Evolutionary conservation across 2,888 invertebrate genomes (phyloP).

Genomic region (Calameuta pallipes): DNA sequence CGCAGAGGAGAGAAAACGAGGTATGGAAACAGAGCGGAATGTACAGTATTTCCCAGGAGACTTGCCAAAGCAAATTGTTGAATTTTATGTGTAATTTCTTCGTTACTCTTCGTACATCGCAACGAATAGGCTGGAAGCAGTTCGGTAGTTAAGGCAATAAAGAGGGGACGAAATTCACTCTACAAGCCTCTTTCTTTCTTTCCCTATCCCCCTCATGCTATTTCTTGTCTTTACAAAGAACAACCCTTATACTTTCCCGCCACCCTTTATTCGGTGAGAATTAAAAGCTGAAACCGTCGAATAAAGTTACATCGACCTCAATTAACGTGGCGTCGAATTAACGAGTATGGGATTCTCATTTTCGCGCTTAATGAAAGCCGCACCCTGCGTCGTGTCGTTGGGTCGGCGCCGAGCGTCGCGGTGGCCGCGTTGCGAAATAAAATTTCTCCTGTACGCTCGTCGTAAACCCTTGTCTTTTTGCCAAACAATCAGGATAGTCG

Average conservation of each 20-base stretch:
- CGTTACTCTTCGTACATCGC: neutral
- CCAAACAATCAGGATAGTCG: neutral
- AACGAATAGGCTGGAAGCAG: neutral
- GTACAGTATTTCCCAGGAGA: neutral
- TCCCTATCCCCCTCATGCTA: neutral
- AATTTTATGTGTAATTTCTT: neutral
- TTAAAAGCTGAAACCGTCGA: conserved; percentile 23
- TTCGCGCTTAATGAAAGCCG: conserved; percentile 35
- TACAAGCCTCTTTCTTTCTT: neutral
- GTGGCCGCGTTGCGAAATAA: conserved; percentile 16
- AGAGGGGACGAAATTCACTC: neutral
- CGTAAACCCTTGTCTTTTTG: neutral
- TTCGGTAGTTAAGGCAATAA: neutral
- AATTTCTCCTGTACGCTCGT: conserved; percentile 19
- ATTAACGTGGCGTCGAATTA: conserved; percentile 24
- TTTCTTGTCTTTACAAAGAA: neutral
- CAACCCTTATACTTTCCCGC: neutral
- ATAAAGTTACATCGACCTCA: conserved; percentile 30
- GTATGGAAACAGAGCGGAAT: neutral
- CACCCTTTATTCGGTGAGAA: neutral
- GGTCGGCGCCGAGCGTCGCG: neutral
- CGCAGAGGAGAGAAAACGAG: neutral
- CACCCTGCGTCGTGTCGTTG: neutral
- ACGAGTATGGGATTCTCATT: conserved; percentile 26
- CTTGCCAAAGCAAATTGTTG: neutral